Percentiles rank a stretch among this genome's conserved stretches.
phyloP scores from a whole-genome alignment of 2,888 invertebrate genomes.

The Cylloceria caligata region DNA sequence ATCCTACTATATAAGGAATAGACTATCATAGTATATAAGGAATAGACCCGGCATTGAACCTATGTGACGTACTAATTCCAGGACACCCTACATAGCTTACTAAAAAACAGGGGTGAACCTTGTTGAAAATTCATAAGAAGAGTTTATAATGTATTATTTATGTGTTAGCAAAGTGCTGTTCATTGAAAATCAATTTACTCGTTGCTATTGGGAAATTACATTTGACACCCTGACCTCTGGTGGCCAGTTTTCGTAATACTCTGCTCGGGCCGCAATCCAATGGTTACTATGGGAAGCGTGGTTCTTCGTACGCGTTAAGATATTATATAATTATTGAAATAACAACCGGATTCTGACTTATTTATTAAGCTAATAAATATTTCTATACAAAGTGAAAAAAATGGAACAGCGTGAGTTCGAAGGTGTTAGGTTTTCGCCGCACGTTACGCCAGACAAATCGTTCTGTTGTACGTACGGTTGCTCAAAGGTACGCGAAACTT shows the following conservation, averaged over 20 bases:
- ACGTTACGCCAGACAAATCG: neutral
- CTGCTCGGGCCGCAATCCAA: neutral
- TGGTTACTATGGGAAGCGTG: neutral
- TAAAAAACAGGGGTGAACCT: too few species aligned
- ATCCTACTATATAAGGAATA: too few species aligned
- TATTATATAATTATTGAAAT: neutral
- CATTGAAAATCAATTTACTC: too few species aligned
- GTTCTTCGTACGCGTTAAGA: too few species aligned
- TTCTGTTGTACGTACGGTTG: neutral
- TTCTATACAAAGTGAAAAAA: neutral
- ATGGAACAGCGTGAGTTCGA: neutral
- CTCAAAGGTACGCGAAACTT: constrained; percentile 1
- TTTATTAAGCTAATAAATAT: neutral
- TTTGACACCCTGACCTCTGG: neutral
- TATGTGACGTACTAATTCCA: too few species aligned
- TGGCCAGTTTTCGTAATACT: neutral
- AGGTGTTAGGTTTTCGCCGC: neutral
- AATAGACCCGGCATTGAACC: too few species aligned
- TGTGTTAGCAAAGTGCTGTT: too few species aligned
- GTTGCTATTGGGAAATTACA: neutral
- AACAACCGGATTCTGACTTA: neutral
- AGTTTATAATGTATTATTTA: too few species aligned
- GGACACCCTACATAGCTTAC: too few species aligned
- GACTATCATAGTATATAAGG: too few species aligned
- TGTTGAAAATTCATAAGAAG: too few species aligned